Base-by-base conservation (phyloP, 2,888 invertebrate genomes). In the Rambutsinella grinnellia region DNA sequence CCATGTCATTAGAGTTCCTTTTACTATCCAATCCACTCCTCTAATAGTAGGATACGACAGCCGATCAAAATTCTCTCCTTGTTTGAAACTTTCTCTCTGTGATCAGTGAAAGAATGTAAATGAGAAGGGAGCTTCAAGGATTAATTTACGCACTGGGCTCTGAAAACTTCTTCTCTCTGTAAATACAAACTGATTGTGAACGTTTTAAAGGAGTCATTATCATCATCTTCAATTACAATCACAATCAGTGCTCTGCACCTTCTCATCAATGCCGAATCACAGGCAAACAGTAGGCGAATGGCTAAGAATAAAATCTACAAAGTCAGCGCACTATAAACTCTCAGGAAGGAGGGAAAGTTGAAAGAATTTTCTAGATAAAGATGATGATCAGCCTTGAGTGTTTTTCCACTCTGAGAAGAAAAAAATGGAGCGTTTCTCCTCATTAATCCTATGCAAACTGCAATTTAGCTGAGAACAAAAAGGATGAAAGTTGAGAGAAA, bases 371-470 rank as follows among this genome's bases (percentile, higher is more conserved):
- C n/a, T 49, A n/a, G 36, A 36, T 36, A 36, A 36, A 36, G 36
- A 36, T 36, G 36, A 36, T 36, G 36, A 36, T 36, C 36, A 36
- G 36, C 13, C 13, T n/a, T n/a, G 13, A 36, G 36, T 36, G 36
- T 27, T 61, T 47, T 61, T 10, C 27, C 61, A 15, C 28, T 10
- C n/a, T 24, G 58, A 58, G 36, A 17, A 56, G 15, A n/a, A 2
- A 23, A 27, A 26, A 36, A 58, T 5, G 19, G 27, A 27, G 36
- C 2, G 28, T 36, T 28, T 49, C 15, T 54, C 46, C 72, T 61
- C 54, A 61, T 74, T 74, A 74, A 74, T 66, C 74, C 67, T 56
- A 61, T 74, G 74, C 74, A 67, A 74, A 74, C 67, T 53, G 61
- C 62, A 54, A 67, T 74, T 74, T 74, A 74, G 61, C 61, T 66